phyloP scores from a whole-genome alignment of 2,797 vertebrate species.

The Chaenodraco wilsoni region DNA sequence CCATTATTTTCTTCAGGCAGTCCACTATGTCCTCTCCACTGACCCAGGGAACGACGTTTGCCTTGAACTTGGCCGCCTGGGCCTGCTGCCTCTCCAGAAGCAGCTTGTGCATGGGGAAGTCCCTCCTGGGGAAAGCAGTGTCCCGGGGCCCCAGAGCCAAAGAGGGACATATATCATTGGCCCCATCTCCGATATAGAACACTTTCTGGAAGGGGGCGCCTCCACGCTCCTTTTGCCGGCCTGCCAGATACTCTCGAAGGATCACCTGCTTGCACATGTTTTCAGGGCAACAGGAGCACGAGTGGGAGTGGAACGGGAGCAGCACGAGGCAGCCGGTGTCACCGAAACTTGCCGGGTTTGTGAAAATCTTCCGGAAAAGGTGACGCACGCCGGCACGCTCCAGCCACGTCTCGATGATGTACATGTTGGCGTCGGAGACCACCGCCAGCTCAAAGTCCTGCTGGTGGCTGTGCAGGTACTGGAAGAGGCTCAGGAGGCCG shows the following conservation, averaged over 20 bases:
- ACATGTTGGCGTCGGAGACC: slow-evolving; percentile 93
- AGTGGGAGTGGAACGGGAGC: slow-evolving; percentile 91
- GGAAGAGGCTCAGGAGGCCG: slow-evolving; percentile 85
- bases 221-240: slow-evolving; percentile 82
- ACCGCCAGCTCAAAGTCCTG: slow-evolving; percentile 89
- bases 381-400: slow-evolving; percentile 76
- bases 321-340: slow-evolving; percentile 83
- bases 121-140: slow-evolving; percentile 89
- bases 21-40: slow-evolving; percentile 85
- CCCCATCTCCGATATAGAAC: slow-evolving; percentile 92
- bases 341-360: slow-evolving; percentile 88
- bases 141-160: slow-evolving; percentile 83
- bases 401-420: slow-evolving; percentile 89
- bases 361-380: slow-evolving; percentile 90
- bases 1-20: slow-evolving; percentile 86
- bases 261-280: slow-evolving; percentile 97
- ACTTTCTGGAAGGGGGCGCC: slow-evolving; percentile 86
- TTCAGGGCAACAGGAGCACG: slow-evolving; percentile 87
- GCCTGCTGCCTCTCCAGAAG: slow-evolving; percentile 83
- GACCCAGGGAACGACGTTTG: slow-evolving; percentile 89
- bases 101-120: slow-evolving; percentile 91
- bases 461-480: slow-evolving; percentile 85
- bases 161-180: slow-evolving; percentile 92
- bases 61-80: slow-evolving; percentile 79
- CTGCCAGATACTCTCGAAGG: slow-evolving; percentile 86